Percentiles rank a stretch among this genome's conserved stretches.
Conservation (phyloP, 92 coral and sea anemone species). For the Phenganax marumi region DNA sequence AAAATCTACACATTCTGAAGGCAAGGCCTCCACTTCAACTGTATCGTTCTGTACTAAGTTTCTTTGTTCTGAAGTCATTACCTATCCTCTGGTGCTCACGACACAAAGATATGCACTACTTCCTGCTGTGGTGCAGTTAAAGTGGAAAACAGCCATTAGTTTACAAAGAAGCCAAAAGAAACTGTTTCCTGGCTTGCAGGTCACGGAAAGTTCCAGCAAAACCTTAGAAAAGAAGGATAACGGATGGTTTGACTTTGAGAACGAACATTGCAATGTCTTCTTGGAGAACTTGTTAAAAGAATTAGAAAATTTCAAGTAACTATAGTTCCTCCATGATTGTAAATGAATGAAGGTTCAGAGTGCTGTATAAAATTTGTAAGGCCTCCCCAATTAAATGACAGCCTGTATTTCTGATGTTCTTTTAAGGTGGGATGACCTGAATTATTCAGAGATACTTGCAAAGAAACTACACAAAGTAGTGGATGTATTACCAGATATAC, state of each 20-base stretch:
- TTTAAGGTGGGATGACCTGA: conserved; percentile 32
- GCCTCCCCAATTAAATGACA: neutral
- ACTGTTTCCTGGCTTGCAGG: too few species aligned
- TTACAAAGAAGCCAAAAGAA: too few species aligned
- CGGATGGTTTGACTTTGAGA: conserved; percentile 22
- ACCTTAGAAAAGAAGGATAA: neutral
- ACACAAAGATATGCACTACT: too few species aligned
- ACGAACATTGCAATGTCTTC: neutral
- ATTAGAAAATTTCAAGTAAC: neutral
- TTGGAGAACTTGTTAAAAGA: conserved; percentile 1
- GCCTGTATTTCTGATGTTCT: neutral
- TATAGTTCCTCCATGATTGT: neutral
- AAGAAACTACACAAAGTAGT: conserved; percentile 60
- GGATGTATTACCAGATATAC: conserved; percentile 54
- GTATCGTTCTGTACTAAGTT: too few species aligned
- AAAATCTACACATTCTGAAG: too few species aligned
- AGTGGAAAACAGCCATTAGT: too few species aligned
- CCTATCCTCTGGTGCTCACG: too few species aligned
- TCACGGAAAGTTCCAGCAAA: neutral
- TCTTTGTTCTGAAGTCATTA: too few species aligned
- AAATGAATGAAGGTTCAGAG: neutral
- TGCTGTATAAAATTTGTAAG: neutral
- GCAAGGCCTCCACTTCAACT: too few species aligned
- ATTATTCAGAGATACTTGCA: conserved; percentile 44
- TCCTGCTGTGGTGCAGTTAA: too few species aligned